Base-by-base conservation (phyloP, 2,888 invertebrate species). In the Diadegma fenestrale region DNA sequence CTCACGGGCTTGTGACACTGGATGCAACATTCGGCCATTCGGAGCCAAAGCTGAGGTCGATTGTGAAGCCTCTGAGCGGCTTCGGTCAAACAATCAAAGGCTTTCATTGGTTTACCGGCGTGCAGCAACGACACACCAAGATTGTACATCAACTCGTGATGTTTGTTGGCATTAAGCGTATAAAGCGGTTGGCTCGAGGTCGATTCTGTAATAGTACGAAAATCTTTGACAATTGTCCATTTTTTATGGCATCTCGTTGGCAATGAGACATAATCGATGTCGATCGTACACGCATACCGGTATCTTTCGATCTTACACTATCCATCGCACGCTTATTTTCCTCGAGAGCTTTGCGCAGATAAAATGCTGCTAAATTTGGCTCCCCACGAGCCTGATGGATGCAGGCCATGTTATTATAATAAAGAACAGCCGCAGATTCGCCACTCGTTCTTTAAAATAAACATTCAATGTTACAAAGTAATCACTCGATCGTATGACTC, bases 11-110 rank as follows among this genome's bases (percentile, higher is more conserved):
- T 96, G 90, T 96, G 95, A 91, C 95, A 95, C 89, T 95, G 96
- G 64, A 98, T 97, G 93, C 98, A 98, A 92, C 99, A 98, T 94
- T 99, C 99, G 0, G 99, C 98, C 90, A 99, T 95, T 89, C 99
- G 95, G 81, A 98, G 94, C 99, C 99, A 99, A 58, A 99, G 95
- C 80, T 97, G 95, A 4, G 99, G 97, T 94, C 98, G 99, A 89
- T 97, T 97, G 86, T 97, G 98, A 91, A 97, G 98, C 82, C 97
- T 96, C 87, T 98, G 96, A 0, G 98, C 96, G 2, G 97, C 97
- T 93, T 98, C 97, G 17, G 98, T 96, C 63, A 99, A 95, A 93
- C 98, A 98, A 91, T 98, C 98, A 94, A 99, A 99, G 0, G 99
- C 99, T 90, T 97, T 97, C 85, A 95, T 95, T 0, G 98, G 96